Percentiles rank a stretch among this genome's conserved stretches.
These are phyloP conservation scores for Rhombomys opimus DNA, from an alignment of 2,113 vertebrate species.

Conservation along the genomic window DNA sequence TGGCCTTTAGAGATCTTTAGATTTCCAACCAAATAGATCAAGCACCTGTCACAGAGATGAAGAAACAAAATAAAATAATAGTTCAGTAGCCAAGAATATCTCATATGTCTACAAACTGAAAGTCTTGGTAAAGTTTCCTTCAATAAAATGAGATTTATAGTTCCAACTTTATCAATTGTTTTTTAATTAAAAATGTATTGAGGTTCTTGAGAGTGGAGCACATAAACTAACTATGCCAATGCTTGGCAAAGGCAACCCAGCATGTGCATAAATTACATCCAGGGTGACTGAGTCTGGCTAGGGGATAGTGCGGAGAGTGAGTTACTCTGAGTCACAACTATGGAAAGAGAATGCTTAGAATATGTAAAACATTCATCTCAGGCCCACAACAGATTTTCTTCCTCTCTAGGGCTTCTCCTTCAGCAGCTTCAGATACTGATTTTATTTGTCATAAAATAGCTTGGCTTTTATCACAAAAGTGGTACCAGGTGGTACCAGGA, in stretches of 20 bases:
- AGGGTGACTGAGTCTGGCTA: background rate
- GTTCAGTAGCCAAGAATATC: conserved; percentile 40
- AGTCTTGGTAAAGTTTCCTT: conserved; percentile 59
- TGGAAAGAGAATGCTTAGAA: background rate
- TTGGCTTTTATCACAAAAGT: background rate
- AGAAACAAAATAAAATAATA: background rate
- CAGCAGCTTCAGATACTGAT: background rate
- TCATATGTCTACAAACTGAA: conserved; percentile 8
- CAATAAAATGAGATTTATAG: conserved; percentile 72
- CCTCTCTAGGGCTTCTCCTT: background rate
- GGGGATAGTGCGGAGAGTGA: background rate
- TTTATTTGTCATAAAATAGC: background rate
- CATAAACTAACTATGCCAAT: conserved; percentile 73
- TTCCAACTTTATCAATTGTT: conserved; percentile 72
- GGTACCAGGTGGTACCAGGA: background rate
- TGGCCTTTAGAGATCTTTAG: background rate
- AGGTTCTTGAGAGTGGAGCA: conserved; percentile 56
- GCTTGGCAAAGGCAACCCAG: conserved; percentile 52
- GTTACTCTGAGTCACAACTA: conserved; percentile 18
- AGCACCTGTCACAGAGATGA: background rate
- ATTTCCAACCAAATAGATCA: background rate
- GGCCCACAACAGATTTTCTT: background rate
- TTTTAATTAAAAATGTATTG: conserved; percentile 83
- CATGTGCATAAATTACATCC: conserved; percentile 70
- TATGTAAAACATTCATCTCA: conserved; percentile 17